phyloP scores from a whole-genome alignment of 1,140 invertebrate species.

The Neodiprion virginianus region DNA sequence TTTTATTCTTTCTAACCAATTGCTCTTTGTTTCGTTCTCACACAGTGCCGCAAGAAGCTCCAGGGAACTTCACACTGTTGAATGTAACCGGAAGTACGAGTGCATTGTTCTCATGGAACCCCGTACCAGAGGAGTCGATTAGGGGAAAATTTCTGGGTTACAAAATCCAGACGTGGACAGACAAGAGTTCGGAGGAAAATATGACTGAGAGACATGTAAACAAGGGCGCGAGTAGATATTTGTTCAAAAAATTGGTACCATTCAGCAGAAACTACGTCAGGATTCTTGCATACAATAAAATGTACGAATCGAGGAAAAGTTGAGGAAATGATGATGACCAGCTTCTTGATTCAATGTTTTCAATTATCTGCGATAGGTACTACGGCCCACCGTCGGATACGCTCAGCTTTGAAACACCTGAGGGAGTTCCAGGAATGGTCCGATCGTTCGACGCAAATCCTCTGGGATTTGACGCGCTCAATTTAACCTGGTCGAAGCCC shows the following conservation, averaged over 20 bases:
- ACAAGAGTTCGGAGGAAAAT: constrained; percentile 76
- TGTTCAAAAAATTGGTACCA: constrained; percentile 89
- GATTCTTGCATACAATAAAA: constrained; percentile 89
- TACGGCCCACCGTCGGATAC: constrained; percentile 90
- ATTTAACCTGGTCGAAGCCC: constrained; percentile 91
- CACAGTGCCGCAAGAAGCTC: constrained; percentile 79
- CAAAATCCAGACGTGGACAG: constrained; percentile 94
- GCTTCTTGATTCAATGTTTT: too few relatives aligned
- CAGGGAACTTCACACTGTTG: constrained; percentile 83
- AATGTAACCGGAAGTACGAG: constrained; percentile 77
- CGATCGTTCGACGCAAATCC: constrained; percentile 82
- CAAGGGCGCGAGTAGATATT: constrained; percentile 71
- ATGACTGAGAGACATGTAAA: constrained; percentile 81
- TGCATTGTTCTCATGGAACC: constrained; percentile 83
- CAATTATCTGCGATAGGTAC: constrained; percentile 59
- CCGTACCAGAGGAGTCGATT: constrained; percentile 77
- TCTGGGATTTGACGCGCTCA: constrained; percentile 87
- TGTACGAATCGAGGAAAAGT: constrained; percentile 44
- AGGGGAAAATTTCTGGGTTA: constrained; percentile 94
- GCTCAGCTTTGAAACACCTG: constrained; percentile 86
- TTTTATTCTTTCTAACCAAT: constrained; percentile 8
- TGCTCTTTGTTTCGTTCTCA: constrained; percentile 24
- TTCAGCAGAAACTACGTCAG: constrained; percentile 89
- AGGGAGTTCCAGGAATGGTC: constrained; percentile 92
- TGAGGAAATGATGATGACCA: too few relatives aligned